Percentiles rank a stretch among this genome's conserved stretches.
Conservation (phyloP, 2,888 invertebrate species). For the Pomacea canaliculata region DNA sequence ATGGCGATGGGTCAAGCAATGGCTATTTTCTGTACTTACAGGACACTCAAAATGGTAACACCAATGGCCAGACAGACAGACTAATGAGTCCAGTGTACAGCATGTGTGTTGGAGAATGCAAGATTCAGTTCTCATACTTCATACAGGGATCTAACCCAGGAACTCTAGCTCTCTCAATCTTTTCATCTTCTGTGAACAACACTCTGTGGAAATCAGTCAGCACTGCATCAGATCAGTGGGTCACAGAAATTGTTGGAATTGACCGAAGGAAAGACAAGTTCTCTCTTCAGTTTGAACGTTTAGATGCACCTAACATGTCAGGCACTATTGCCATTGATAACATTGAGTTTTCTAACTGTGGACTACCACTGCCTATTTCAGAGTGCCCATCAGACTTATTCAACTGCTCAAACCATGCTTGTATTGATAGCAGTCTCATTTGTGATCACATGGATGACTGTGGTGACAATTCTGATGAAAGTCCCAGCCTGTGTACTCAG, state of each 20-base stretch:
- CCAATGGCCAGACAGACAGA: constrained; percentile 41
- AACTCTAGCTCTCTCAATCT: constrained; percentile 41
- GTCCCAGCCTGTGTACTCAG: constrained; percentile 33
- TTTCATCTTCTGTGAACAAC: constrained; percentile 25
- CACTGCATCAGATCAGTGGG: constrained; percentile 47
- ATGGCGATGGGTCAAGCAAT: constrained; percentile 45
- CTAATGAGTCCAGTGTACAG: constrained; percentile 47
- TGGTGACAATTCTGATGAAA: constrained; percentile 63
- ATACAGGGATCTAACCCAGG: constrained; percentile 45
- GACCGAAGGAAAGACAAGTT: constrained; percentile 49
- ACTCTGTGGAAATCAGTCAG: constrained; percentile 22
- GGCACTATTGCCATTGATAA: constrained; percentile 65
- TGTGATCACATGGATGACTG: constrained; percentile 66
- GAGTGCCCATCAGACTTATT: constrained; percentile 44
- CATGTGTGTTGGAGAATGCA: constrained; percentile 51
- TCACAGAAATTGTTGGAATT: constrained; percentile 52
- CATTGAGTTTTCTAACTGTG: constrained; percentile 51
- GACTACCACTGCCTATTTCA: constrained; percentile 36
- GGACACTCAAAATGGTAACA: constrained; percentile 40
- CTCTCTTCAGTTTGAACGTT: constrained; percentile 42
- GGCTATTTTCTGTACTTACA: constrained; percentile 59
- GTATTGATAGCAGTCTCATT: constrained; percentile 42
- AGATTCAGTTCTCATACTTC: constrained; percentile 57
- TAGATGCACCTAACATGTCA: constrained; percentile 38
- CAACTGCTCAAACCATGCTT: constrained; percentile 55